Conservation (phyloP, 2,113 vertebrate species). For the Pelecanoides urinatrix region DNA sequence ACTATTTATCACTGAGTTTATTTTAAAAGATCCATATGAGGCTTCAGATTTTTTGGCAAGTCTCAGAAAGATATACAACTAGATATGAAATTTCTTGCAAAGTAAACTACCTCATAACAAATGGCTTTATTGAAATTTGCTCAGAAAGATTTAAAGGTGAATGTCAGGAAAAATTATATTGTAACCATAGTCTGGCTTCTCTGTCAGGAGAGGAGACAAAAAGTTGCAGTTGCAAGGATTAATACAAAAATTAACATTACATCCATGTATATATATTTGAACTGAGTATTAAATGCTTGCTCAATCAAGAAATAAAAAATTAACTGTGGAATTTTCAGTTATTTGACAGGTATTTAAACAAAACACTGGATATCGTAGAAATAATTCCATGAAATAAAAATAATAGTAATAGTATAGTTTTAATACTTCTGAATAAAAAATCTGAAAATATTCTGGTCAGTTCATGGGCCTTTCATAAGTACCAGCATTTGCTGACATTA, state of each 20-base stretch:
- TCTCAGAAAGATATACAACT: neutral
- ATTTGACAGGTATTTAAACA: neutral
- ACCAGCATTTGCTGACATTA: neutral
- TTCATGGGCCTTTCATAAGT: neutral
- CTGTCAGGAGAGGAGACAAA: neutral
- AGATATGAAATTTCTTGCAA: slow-evolving; percentile 7
- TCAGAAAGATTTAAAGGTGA: neutral
- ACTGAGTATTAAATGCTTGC: neutral
- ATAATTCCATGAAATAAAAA: neutral
- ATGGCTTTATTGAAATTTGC: slow-evolving; percentile 21
- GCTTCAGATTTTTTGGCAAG: neutral
- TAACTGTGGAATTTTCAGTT: neutral
- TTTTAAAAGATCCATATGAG: slow-evolving; percentile 8
- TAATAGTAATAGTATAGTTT: neutral
- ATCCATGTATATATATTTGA: neutral
- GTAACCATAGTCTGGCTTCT: neutral
- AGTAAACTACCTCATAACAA: slow-evolving; percentile 5
- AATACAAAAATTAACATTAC: neutral
- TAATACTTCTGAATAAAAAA: neutral
- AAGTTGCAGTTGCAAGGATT: neutral
- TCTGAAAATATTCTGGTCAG: neutral
- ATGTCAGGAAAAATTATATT: neutral
- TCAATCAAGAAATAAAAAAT: neutral
- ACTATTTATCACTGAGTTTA: slow-evolving; percentile 20
- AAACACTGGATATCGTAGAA: neutral